These are phyloP conservation scores for Drosophila rhopaloa DNA, from an alignment of 1,140 invertebrate species.

Conservation along the genomic window DNA sequence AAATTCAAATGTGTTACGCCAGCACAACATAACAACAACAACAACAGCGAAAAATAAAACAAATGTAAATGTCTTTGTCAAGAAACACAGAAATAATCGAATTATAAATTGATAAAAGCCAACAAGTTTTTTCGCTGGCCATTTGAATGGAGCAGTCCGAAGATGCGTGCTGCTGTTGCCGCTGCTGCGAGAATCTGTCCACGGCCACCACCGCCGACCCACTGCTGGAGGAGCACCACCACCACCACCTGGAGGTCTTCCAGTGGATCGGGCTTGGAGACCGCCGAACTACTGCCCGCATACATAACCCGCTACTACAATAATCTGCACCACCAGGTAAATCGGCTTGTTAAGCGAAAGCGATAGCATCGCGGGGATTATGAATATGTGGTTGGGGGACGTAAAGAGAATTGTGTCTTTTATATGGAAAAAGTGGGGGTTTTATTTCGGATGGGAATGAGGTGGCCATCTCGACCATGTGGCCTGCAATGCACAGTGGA, in stretches of 20 bases:
- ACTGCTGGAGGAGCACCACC: slow-evolving; percentile 20
- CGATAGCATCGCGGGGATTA: slow-evolving; percentile 18
- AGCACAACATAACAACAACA: neutral
- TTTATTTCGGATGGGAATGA: neutral
- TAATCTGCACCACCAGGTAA: slow-evolving; percentile 87
- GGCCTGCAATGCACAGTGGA: slow-evolving; percentile 18
- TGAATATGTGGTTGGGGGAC: neutral
- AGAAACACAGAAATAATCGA: slow-evolving; percentile 65
- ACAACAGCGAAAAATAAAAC: slow-evolving; percentile 1
- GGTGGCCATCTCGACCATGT: neutral
- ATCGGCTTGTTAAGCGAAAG: slow-evolving; percentile 12
- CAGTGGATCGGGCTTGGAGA: slow-evolving; percentile 90
- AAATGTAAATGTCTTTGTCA: slow-evolving; percentile 35
- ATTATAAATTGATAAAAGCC: slow-evolving; percentile 55
- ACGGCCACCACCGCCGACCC: slow-evolving; percentile 30
- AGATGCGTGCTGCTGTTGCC: slow-evolving; percentile 56
- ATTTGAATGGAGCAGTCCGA: slow-evolving; percentile 59
- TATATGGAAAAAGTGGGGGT: neutral
- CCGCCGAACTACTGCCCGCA: slow-evolving; percentile 87
- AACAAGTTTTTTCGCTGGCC: neutral
- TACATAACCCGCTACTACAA: slow-evolving; percentile 90
- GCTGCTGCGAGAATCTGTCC: slow-evolving; percentile 53
- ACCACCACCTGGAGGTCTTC: slow-evolving; percentile 56
- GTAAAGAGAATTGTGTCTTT: neutral
- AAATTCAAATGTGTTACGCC: slow-evolving; percentile 72